Percentiles rank a stretch among this genome's conserved stretches.
These are phyloP conservation scores for Cherax destructor DNA, from an alignment of 1,140 invertebrate species.

Conservation along the genomic window DNA sequence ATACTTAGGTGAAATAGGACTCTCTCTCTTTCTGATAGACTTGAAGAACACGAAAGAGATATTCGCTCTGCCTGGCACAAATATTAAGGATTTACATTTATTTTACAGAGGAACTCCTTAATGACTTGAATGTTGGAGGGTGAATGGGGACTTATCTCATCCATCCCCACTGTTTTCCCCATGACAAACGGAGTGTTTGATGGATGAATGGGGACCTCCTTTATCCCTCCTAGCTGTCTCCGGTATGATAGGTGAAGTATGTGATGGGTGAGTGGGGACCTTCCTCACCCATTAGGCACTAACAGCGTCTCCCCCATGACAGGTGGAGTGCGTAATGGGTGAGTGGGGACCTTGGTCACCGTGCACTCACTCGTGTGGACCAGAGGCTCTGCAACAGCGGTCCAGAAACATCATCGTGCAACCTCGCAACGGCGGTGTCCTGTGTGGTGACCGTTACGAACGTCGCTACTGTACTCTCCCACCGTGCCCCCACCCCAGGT, in stretches of 20 bases:
- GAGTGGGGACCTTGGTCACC: constrained; percentile 71
- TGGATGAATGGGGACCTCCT: constrained; percentile 65
- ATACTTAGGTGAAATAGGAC: too few species aligned
- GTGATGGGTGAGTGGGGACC: too few species aligned
- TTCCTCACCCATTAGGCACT: too few species aligned
- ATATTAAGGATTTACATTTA: too few species aligned
- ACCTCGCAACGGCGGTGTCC: constrained; percentile 36
- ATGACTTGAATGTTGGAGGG: too few species aligned
- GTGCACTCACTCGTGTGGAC: constrained; percentile 70
- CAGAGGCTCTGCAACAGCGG: constrained; percentile 69
- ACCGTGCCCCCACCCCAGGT: constrained; percentile 35
- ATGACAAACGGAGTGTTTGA: constrained; percentile 63
- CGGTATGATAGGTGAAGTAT: too few species aligned
- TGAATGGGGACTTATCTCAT: constrained; percentile 46
- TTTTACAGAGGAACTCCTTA: too few species aligned
- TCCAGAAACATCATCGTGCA: constrained; percentile 49
- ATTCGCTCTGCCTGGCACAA: too few species aligned
- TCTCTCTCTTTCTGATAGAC: too few species aligned
- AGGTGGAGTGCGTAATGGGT: constrained; percentile 70
- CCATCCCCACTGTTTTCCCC: too few species aligned
- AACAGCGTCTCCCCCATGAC: background rate
- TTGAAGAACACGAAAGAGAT: too few species aligned
- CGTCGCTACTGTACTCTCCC: constrained; percentile 57
- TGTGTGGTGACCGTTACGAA: constrained; percentile 60
- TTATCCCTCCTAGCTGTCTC: too few species aligned